Evolutionary conservation across 1,140 invertebrate species (phyloP).

Genomic region (Ylistrum balloti): DNA sequence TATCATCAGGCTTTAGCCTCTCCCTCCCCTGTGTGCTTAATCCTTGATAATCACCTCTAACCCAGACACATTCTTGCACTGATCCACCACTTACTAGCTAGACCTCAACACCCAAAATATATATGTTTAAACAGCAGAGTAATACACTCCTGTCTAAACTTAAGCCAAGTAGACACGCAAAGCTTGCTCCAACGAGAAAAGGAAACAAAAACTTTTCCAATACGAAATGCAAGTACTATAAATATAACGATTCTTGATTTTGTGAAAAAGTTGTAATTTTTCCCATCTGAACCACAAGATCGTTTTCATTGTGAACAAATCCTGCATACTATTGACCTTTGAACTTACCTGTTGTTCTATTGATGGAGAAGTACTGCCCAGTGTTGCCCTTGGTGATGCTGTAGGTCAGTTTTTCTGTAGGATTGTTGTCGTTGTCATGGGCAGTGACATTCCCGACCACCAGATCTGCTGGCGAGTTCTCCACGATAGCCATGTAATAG

Average conservation of each 20-base stretch:
- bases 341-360: slow-evolving; percentile 90
- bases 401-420: slow-evolving; percentile 87
- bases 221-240: too few species aligned
- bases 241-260: neutral
- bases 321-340: neutral
- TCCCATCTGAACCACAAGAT: neutral
- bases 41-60: neutral
- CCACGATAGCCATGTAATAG: slow-evolving; percentile 91
- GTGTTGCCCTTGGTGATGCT: slow-evolving; percentile 95
- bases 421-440: slow-evolving; percentile 90
- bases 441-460: slow-evolving; percentile 90
- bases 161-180: too few species aligned
- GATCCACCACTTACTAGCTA: neutral
- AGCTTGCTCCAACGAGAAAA: too few species aligned
- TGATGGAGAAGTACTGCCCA: slow-evolving; percentile 94
- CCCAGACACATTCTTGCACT: neutral
- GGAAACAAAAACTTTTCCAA: neutral
- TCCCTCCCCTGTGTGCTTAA: neutral
- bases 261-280: too few species aligned
- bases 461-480: slow-evolving; percentile 90
- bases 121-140: neutral
- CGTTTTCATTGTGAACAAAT: neutral
- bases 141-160: neutral
- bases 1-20: neutral
- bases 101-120: too few species aligned